Conservation (phyloP, 2,113 vertebrate genomes). For the Pantherophis guttatus region DNA sequence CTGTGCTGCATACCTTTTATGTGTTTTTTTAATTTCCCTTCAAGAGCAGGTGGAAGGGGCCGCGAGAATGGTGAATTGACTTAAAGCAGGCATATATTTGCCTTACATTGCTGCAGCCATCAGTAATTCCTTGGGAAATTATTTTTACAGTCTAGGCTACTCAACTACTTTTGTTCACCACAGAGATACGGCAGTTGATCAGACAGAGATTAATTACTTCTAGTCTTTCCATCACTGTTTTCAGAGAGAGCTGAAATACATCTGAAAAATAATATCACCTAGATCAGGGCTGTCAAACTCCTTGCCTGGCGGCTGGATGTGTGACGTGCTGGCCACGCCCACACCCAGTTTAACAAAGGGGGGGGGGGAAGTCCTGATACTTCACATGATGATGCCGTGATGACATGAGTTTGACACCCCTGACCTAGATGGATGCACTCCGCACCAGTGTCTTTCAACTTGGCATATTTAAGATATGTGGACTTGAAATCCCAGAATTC, state of each 20-base stretch:
- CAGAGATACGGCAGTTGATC: neutral
- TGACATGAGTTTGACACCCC: too few species aligned
- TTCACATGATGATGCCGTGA: too few species aligned
- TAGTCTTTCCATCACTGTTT: neutral
- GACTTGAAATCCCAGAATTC: neutral
- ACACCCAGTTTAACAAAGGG: too few species aligned
- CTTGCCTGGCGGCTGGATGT: too few species aligned
- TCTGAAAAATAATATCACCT: neutral
- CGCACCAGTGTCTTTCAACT: neutral
- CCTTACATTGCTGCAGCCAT: neutral
- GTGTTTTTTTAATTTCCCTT: neutral
- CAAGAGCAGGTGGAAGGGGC: neutral
- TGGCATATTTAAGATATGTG: neutral
- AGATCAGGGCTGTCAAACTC: too few species aligned
- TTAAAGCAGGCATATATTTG: neutral
- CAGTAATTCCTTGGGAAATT: conserved; percentile 1
- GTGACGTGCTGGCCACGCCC: too few species aligned
- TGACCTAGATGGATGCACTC: neutral
- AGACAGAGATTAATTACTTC: neutral
- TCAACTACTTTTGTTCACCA: neutral
- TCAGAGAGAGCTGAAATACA: neutral
- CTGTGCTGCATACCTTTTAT: neutral
- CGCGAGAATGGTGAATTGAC: neutral
- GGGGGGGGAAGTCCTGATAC: too few species aligned
- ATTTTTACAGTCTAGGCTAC: neutral